These are phyloP conservation scores for Rafetus swinhoei DNA, from an alignment of 2,113 vertebrate genomes.

Conservation along the genomic window DNA sequence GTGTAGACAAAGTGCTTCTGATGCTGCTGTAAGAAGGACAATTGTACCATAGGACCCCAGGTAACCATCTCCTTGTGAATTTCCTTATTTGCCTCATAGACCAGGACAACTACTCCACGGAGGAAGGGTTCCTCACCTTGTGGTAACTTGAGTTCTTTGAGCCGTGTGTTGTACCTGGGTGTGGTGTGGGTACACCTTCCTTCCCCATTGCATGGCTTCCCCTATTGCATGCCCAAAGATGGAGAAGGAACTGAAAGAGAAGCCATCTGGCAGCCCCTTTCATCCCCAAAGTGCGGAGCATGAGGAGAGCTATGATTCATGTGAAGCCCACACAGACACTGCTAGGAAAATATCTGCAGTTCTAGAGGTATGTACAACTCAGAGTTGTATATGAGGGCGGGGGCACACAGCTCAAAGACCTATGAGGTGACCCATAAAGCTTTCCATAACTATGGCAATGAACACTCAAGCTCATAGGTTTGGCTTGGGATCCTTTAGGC, in stretches of 20 bases:
- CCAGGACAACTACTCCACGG: background rate
- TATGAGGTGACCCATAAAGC: background rate
- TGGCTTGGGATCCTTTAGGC: background rate
- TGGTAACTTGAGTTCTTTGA: background rate
- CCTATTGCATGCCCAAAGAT: background rate
- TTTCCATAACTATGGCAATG: background rate
- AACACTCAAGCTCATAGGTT: background rate
- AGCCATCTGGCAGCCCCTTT: background rate
- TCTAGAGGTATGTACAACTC: background rate
- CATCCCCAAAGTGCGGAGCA: background rate
- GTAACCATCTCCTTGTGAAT: background rate
- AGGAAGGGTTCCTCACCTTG: background rate
- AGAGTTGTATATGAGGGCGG: background rate
- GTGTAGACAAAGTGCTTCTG: background rate
- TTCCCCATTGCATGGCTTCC: rapidly evolving
- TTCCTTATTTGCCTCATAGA: background rate
- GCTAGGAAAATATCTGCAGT: background rate
- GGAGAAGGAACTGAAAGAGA: background rate
- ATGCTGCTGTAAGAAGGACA: background rate
- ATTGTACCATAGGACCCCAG: background rate
- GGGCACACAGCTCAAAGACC: background rate
- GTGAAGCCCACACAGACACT: background rate
- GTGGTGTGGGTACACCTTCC: rapidly evolving
- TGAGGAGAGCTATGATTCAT: background rate
- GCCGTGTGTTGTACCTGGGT: background rate